phyloP scores from a whole-genome alignment of 2,888 invertebrate species.

The Hypomecis atomaria region DNA sequence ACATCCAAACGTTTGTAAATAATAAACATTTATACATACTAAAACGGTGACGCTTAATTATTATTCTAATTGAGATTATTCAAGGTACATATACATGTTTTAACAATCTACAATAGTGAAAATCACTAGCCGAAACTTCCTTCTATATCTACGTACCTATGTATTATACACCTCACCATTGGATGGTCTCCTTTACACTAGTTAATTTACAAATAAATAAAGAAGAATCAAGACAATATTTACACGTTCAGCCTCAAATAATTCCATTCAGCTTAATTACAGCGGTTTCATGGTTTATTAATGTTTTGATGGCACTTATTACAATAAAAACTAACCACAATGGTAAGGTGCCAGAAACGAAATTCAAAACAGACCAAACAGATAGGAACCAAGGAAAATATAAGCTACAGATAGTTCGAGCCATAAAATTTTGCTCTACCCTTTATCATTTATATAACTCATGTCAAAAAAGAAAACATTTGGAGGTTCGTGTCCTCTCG shows the following conservation, averaged over 20 bases:
- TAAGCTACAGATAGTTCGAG: constrained; percentile 18
- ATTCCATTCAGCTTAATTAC: constrained; percentile 29
- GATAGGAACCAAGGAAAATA: constrained; percentile 71
- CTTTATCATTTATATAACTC: neutral
- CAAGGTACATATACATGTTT: constrained; percentile 66
- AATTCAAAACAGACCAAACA: constrained; percentile 50
- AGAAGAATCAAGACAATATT: constrained; percentile 42
- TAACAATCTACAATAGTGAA: constrained; percentile 62
- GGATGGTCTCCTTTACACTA: constrained; percentile 58
- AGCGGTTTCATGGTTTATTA: constrained; percentile 24
- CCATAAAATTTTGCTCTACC: neutral
- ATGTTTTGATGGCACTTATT: constrained; percentile 59
- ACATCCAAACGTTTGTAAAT: constrained; percentile 40
- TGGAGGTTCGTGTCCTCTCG: no score
- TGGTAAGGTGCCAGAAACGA: constrained; percentile 53
- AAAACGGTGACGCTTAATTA: constrained; percentile 35
- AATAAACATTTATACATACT: constrained; percentile 35
- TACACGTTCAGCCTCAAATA: constrained; percentile 43
- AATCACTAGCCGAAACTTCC: constrained; percentile 62
- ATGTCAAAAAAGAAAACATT: no score
- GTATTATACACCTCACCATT: constrained; percentile 57
- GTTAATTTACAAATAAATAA: constrained; percentile 45
- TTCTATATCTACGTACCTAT: constrained; percentile 44
- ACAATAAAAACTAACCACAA: constrained; percentile 44
- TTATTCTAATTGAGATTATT: constrained; percentile 78